Conservation (phyloP, 1,140 invertebrate species). For the Maniola jurtina region DNA sequence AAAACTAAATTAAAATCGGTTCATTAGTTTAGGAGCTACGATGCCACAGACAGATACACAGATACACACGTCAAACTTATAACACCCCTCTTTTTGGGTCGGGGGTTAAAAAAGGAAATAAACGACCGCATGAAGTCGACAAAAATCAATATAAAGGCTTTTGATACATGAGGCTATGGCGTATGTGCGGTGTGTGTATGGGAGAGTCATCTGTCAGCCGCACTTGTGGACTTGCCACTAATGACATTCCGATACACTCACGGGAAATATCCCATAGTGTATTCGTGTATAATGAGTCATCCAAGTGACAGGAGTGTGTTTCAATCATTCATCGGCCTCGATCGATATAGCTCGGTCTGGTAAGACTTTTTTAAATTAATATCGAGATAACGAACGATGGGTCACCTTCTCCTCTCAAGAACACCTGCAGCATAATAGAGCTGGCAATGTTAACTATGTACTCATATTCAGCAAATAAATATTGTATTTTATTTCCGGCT, state of each 20-base stretch:
- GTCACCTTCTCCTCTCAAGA: too few species aligned
- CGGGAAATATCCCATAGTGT: constrained; percentile 59
- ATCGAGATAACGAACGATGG: too few species aligned
- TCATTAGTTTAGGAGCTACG: too few species aligned
- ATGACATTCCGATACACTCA: constrained; percentile 61
- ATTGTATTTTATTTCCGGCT: too few species aligned
- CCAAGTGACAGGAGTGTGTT: constrained; percentile 34
- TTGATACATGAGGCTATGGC: neutral
- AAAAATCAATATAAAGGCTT: too few species aligned
- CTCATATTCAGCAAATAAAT: too few species aligned
- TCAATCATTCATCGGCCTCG: constrained; percentile 43
- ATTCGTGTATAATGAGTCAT: constrained; percentile 39
- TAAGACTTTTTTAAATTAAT: neutral
- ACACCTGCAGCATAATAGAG: too few species aligned
- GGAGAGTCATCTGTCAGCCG: constrained; percentile 50
- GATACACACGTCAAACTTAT: too few species aligned
- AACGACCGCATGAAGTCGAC: neutral
- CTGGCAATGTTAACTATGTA: too few species aligned
- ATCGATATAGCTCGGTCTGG: constrained; percentile 18
- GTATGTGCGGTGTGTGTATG: neutral
- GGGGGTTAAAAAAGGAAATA: neutral
- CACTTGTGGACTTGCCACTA: constrained; percentile 55
- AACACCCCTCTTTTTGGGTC: too few species aligned
- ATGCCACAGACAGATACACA: too few species aligned
- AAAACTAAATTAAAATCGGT: too few species aligned